A percentile compares a stretch with the other conserved stretches of the same genome.
Conservation (phyloP, 2,797 vertebrate genomes). For the Geotrypetes seraphini region DNA sequence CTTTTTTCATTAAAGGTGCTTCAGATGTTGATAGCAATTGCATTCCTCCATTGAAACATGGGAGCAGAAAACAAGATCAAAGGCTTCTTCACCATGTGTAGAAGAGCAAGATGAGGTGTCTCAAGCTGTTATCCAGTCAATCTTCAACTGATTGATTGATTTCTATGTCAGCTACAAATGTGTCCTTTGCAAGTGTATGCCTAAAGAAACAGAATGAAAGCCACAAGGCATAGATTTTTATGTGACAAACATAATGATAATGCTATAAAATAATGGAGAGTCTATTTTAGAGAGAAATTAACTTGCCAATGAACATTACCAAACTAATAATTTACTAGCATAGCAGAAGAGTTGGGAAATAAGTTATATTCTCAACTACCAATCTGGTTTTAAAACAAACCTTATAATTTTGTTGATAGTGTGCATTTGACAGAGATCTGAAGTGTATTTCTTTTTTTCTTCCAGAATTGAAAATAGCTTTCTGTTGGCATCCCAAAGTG, state of each 20-base stretch:
- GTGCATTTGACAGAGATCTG: no score
- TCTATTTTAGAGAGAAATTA: neutral
- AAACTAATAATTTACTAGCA: no score
- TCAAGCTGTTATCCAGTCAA: neutral
- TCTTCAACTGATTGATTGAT: neutral
- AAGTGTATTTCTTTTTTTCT: no score
- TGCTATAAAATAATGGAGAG: neutral
- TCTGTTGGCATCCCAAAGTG: no score
- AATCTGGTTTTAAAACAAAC: no score
- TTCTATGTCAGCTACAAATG: neutral
- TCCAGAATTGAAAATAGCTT: no score
- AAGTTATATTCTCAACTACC: no score
- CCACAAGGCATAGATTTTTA: neutral
- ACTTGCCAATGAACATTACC: no score
- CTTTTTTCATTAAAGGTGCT: neutral
- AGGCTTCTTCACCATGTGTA: neutral
- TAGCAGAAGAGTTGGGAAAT: no score
- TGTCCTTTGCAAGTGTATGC: constrained; percentile 1
- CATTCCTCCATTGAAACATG: neutral
- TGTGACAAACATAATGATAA: neutral
- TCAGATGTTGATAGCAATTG: constrained; percentile 3
- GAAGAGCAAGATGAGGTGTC: neutral
- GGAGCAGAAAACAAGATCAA: constrained; percentile 11
- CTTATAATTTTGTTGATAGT: no score
- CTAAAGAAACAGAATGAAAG: neutral